A percentile compares a stretch with the other conserved stretches of the same genome.
Evolutionary conservation across 2,797 vertebrate genomes (phyloP).

Genomic region (Coregonus ussuriensis): DNA sequence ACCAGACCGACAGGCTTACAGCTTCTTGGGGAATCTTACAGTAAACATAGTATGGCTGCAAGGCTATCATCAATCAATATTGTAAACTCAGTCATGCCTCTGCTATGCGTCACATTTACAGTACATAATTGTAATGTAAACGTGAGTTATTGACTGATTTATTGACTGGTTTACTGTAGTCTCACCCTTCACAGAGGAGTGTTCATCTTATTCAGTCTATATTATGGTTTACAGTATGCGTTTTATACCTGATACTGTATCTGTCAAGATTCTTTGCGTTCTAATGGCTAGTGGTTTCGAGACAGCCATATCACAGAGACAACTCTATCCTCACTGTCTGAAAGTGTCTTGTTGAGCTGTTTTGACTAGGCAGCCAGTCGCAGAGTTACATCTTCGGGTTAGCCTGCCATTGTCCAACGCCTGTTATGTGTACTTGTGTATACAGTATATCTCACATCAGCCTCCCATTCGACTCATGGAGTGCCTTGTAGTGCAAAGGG

Average conservation of each 20-base stretch:
- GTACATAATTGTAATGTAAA: background rate
- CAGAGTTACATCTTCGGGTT: conserved; percentile 54
- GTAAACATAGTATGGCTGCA: background rate
- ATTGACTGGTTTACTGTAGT: no score
- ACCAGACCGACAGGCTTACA: background rate
- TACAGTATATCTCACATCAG: conserved; percentile 48
- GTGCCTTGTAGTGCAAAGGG: conserved; percentile 20
- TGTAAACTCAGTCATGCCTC: background rate
- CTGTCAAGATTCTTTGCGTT: background rate
- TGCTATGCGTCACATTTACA: background rate
- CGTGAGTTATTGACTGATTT: no score
- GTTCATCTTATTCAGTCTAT: no score
- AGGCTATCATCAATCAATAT: background rate
- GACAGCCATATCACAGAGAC: conserved; percentile 62
- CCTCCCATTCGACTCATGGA: conserved; percentile 18
- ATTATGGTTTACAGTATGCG: no score
- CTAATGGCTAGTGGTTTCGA: background rate
- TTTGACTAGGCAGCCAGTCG: conserved; percentile 67
- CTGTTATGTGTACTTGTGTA: conserved; percentile 49
- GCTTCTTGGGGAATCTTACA: background rate
- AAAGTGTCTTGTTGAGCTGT: conserved; percentile 64
- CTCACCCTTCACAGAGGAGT: no score
- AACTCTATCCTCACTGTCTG: conserved; percentile 63
- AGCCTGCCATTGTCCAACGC: background rate
- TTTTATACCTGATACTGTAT: no score